Base-by-base conservation (phyloP, 2,888 invertebrate species). In the Conomelus anceps region DNA sequence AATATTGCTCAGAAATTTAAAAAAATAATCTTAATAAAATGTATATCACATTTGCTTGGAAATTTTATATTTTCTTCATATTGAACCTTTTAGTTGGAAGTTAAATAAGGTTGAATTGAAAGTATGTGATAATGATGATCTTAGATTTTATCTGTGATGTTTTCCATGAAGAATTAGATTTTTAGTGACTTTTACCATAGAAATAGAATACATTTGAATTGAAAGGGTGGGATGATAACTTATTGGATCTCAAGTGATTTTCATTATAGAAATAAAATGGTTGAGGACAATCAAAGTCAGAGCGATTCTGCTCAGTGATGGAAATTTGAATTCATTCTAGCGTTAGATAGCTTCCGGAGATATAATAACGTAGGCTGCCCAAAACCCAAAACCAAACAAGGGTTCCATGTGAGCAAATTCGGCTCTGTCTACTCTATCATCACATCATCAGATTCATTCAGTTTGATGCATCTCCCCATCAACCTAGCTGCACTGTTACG, bases 301-400 rank as follows among this genome's bases (percentile, higher is more conserved):
- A n/a, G 1, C 63, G 3, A 63, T 1, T 13, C n/a, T 63, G 63
- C n/a, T 20, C n/a, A n/a, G n/a, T n/a, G n/a, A 63, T 86, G 86
- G 86, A 86, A 86, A 86, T 26, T 86, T 86, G 86, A 24, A 24
- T 29, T 23, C 86, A 86, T 24, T 29, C 86, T 86, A 26, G 86
- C 86, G 86, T 86, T 86, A 13, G 86, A 86, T 86, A 86, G 29
- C 86, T 86, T 86, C 86, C 86, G 86, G 86, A 63, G 63, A 63
- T n/a, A 63, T 63, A 20, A 63, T 63, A 63, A 63, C n/a, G 63
- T 63, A n/a, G n/a, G n/a, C n/a, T 17, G 11, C n/a, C n/a, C n/a
- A n/a, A n/a, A n/a, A n/a, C n/a, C n/a, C n/a, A n/a, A 17, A 41
- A 41, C 17, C 41, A 41, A 41, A 41, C 41, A 6, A 41, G n/a